phyloP scores from a whole-genome alignment of 2,797 vertebrate species.

The Hyperoplus immaculatus region DNA sequence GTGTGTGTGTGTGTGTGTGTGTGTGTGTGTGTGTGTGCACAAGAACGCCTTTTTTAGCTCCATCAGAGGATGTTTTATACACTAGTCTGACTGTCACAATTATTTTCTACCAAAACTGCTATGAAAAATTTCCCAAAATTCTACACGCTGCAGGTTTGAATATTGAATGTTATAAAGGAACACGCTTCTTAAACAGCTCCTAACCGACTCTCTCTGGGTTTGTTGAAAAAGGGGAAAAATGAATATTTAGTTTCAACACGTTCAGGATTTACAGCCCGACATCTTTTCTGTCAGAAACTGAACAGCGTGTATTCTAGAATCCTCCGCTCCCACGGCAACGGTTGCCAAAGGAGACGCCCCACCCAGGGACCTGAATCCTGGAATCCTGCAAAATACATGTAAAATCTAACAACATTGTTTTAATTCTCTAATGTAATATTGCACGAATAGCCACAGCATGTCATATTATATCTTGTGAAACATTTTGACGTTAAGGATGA shows the following conservation, averaged over 20 bases:
- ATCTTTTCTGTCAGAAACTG: neutral
- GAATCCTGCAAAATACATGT: conserved; percentile 7
- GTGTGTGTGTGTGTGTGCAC: conserved; percentile 9
- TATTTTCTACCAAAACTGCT: no score
- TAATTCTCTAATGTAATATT: neutral
- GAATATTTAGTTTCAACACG: neutral
- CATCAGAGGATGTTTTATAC: neutral
- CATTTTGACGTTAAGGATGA: neutral
- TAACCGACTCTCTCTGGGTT: neutral
- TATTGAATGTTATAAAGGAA: neutral
- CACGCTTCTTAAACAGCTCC: neutral
- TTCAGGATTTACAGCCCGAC: neutral
- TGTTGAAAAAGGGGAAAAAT: neutral
- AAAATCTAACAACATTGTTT: neutral
- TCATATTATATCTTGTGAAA: neutral
- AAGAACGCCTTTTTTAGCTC: neutral
- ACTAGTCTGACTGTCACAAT: no score
- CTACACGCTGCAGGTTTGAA: no score
- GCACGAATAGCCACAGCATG: neutral
- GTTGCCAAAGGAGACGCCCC: neutral
- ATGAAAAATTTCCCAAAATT: no score
- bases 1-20: conserved; percentile 25
- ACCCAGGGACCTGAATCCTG: neutral
- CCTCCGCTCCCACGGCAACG: neutral
- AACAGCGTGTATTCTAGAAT: neutral